Evolutionary conservation across 2,797 vertebrate species (phyloP).

Genomic region (Leptatherina wallacei): DNA sequence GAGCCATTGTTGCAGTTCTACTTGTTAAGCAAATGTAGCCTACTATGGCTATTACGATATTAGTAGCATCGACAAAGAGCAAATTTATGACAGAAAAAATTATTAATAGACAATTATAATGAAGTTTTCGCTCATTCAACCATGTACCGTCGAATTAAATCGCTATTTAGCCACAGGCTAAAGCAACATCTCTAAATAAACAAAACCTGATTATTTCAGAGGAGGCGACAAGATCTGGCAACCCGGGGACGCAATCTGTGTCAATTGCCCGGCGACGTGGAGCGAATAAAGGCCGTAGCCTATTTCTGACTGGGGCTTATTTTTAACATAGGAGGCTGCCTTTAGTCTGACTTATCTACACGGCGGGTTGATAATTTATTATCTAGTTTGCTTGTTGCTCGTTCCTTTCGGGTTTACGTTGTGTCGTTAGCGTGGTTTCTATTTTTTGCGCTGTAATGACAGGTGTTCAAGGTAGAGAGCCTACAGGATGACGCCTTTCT

Average conservation of each 20-base stretch:
- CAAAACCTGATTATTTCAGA: slow-evolving; percentile 9
- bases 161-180: no score
- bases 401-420: background rate
- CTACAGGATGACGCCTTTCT: slow-evolving; percentile 70
- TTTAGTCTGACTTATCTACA: slow-evolving; percentile 10
- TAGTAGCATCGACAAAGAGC: background rate
- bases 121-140: background rate
- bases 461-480: slow-evolving; percentile 68
- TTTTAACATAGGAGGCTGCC: slow-evolving; percentile 23
- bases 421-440: slow-evolving; percentile 40
- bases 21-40: background rate
- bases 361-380: slow-evolving; percentile 20
- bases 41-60: no score
- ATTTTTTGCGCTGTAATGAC: slow-evolving; percentile 46
- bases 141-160: background rate
- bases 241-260: slow-evolving; percentile 79
- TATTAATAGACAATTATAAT: background rate
- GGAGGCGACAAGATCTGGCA: slow-evolving; percentile 73
- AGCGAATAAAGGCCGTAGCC: slow-evolving; percentile 68
- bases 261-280: slow-evolving; percentile 74
- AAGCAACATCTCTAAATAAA: background rate
- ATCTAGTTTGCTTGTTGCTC: slow-evolving; percentile 12
- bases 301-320: slow-evolving; percentile 54
- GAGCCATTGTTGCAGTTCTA: background rate
- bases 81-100: background rate